Evolutionary conservation across 2,113 vertebrate genomes (phyloP).

Genomic region (Cisticola juncidis): DNA sequence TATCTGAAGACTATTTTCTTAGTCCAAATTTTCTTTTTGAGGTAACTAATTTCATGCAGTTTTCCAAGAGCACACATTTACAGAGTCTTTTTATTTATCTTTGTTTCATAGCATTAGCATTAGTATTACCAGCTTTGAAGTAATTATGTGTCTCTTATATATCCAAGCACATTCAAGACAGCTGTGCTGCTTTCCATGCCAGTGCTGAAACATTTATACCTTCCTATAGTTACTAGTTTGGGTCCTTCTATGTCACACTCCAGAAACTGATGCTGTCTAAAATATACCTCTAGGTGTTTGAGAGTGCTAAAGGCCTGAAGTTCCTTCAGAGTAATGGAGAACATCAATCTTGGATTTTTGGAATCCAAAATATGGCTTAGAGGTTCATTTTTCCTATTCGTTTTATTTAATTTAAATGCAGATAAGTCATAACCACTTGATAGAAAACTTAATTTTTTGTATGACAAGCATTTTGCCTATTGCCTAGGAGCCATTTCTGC

Average conservation of each 20-base stretch:
- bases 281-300: background rate
- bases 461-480: background rate
- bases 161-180: background rate
- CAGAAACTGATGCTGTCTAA: background rate
- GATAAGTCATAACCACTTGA: background rate
- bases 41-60: background rate
- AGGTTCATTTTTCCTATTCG: background rate
- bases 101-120: accelerated
- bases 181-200: background rate
- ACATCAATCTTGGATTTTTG: background rate
- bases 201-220: background rate
- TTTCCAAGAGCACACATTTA: background rate
- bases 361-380: background rate
- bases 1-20: background rate
- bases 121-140: background rate
- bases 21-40: background rate
- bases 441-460: background rate
- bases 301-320: background rate
- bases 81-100: background rate
- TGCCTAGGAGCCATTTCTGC: background rate
- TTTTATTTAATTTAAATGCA: background rate
- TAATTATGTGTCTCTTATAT: background rate
- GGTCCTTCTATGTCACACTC: background rate
- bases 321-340: background rate
- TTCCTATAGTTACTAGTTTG: background rate